Conservation (phyloP, 53 echinoderm and acorn worm genomes). For the Echinometra lucunter region DNA sequence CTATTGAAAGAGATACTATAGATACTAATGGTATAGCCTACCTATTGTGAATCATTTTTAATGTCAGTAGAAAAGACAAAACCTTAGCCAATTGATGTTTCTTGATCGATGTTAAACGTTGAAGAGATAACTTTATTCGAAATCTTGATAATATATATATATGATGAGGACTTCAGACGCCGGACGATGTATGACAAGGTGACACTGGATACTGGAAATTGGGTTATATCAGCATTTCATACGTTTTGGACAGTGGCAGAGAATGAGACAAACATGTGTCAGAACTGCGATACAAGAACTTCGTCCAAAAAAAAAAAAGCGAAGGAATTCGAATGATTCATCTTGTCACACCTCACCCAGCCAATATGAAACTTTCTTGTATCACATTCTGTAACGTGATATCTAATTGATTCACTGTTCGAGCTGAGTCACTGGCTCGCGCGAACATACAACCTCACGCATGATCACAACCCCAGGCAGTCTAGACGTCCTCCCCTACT, state of each 20-base stretch:
- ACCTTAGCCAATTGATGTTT: too few species aligned
- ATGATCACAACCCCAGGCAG: not conserved
- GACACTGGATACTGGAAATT: not conserved
- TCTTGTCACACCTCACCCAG: not conserved
- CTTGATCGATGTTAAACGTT: too few species aligned
- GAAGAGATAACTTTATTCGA: too few species aligned
- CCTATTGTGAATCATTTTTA: too few species aligned
- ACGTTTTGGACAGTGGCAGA: not conserved
- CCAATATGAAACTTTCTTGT: not conserved
- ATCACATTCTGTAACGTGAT: not conserved
- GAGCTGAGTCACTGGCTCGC: slow-evolving; percentile 17
- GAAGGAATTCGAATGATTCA: slow-evolving; percentile 1
- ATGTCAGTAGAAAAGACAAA: too few species aligned
- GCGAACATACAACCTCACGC: not conserved
- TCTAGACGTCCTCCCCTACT: slow-evolving; percentile 27
- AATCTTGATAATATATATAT: too few species aligned
- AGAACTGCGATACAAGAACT: not conserved
- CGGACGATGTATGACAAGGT: not conserved
- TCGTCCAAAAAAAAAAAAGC: not conserved
- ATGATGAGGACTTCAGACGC: too few species aligned
- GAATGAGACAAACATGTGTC: not conserved
- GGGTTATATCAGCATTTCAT: not conserved
- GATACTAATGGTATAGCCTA: too few species aligned
- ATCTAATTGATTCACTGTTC: slow-evolving; percentile 5
- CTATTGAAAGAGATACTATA: too few species aligned